A percentile compares a stretch with the other conserved stretches of the same genome.
Conservation (phyloP, 2,113 vertebrate genomes). For the Austrofundulus limnaeus region DNA sequence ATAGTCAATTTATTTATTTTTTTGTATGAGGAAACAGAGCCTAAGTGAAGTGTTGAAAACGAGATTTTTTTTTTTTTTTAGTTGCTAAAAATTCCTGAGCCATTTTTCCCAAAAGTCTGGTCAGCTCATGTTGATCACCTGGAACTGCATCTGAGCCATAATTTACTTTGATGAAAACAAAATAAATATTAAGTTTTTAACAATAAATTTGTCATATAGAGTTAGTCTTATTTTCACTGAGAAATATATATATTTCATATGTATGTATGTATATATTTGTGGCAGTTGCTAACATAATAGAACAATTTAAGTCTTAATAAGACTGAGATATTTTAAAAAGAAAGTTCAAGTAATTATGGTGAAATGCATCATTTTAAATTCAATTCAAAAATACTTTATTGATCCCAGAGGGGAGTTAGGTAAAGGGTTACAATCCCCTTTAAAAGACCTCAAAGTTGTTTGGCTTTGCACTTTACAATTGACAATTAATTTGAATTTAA, state of each 20-base stretch:
- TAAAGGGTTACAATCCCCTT: too few species aligned
- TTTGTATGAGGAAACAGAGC: background rate
- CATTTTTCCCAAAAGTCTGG: conserved; percentile 25
- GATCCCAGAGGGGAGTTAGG: background rate
- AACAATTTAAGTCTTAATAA: too few species aligned
- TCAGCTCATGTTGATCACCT: conserved; percentile 68
- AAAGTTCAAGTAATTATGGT: too few species aligned
- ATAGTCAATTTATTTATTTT: background rate
- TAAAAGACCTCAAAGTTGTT: background rate
- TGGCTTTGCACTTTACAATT: conserved; percentile 36
- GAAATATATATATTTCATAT: conserved; percentile 54
- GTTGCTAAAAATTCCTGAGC: conserved; percentile 19
- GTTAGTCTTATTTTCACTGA: conserved; percentile 72
- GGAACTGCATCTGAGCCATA: conserved; percentile 82
- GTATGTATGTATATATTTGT: conserved; percentile 69
- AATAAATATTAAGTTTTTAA: conserved; percentile 52
- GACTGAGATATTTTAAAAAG: too few species aligned
- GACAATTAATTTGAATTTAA: conserved; percentile 9
- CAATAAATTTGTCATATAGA: conserved; percentile 66
- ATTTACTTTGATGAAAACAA: conserved; percentile 66
- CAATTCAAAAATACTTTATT: too few species aligned
- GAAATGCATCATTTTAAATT: too few species aligned
- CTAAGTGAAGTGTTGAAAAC: background rate
- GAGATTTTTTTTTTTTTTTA: conserved; percentile 1
- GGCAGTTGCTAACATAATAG: conserved; percentile 71